Evolutionary conservation across 2,113 vertebrate species (phyloP).

Genomic region (Ailuropoda melanoleuca): DNA sequence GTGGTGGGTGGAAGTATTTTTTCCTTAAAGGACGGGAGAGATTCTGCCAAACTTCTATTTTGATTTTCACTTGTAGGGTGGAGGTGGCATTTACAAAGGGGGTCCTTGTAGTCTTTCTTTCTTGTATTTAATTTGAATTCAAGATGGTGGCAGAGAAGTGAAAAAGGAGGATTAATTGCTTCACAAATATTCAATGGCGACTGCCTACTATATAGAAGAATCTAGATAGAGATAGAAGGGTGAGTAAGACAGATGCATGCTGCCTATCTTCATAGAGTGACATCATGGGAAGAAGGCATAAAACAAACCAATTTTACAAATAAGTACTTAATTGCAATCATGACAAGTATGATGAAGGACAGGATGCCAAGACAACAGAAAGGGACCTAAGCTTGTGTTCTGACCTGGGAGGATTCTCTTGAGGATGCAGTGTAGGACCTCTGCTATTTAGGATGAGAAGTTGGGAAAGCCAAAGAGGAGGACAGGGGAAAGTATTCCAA

Average conservation of each 20-base stretch:
- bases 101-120: background rate
- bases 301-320: background rate
- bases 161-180: background rate
- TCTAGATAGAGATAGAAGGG: background rate
- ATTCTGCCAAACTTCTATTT: background rate
- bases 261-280: background rate
- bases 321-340: background rate
- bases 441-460: background rate
- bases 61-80: conserved; percentile 1
- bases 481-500: background rate
- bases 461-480: background rate
- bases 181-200: background rate
- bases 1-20: background rate
- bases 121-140: background rate
- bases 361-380: background rate
- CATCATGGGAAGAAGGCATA: background rate
- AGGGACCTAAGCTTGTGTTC: background rate
- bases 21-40: background rate
- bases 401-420: background rate
- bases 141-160: background rate
- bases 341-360: too few relatives aligned
- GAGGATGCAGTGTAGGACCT: background rate
- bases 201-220: background rate
- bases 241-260: background rate
- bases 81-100: background rate